These are phyloP conservation scores for Cyclopterus lumpus DNA, from an alignment of 2,797 vertebrate genomes.

Conservation along the genomic window DNA sequence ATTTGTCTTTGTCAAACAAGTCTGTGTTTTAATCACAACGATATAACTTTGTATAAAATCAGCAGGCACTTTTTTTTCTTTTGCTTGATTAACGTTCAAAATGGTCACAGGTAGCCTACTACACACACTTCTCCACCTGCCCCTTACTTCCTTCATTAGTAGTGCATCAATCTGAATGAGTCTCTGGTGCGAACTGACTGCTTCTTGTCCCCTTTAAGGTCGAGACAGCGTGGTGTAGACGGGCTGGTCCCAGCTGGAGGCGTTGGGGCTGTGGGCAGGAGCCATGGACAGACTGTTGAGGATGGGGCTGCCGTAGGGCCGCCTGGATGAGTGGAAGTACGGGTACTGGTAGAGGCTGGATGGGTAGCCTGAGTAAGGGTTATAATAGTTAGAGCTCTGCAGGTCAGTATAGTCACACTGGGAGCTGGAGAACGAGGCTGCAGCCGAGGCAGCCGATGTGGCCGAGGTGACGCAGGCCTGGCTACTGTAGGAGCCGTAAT, in stretches of 20 bases:
- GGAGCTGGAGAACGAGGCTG: constrained; percentile 88
- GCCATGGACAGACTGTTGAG: constrained; percentile 93
- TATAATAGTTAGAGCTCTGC: constrained; percentile 94
- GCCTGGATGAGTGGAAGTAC: constrained; percentile 94
- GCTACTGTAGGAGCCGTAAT: constrained; percentile 88
- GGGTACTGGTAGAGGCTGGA: constrained; percentile 96
- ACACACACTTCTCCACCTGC: constrained; percentile 48
- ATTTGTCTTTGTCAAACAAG: constrained; percentile 69
- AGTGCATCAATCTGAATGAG: constrained; percentile 81
- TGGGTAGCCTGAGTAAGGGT: constrained; percentile 92
- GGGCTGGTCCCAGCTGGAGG: constrained; percentile 95
- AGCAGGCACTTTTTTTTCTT: constrained; percentile 93
- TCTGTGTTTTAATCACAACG: constrained; percentile 66
- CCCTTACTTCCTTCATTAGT: constrained; percentile 75
- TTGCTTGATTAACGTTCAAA: constrained; percentile 65
- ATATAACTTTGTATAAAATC: constrained; percentile 83
- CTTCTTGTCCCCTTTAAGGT: constrained; percentile 81
- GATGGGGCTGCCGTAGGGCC: constrained; percentile 91
- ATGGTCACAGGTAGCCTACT: constrained; percentile 68
- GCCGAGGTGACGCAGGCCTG: constrained; percentile 88
- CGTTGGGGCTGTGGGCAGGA: constrained; percentile 90
- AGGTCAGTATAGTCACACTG: constrained; percentile 98
- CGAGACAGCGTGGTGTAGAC: constrained; percentile 96
- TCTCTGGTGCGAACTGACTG: constrained; percentile 45
- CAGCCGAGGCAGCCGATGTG: constrained; percentile 72